Evolutionary conservation across 2,113 vertebrate genomes (phyloP), one percentile per base, ranked within the genome.

Genomic region (Passer domesticus): DNA sequence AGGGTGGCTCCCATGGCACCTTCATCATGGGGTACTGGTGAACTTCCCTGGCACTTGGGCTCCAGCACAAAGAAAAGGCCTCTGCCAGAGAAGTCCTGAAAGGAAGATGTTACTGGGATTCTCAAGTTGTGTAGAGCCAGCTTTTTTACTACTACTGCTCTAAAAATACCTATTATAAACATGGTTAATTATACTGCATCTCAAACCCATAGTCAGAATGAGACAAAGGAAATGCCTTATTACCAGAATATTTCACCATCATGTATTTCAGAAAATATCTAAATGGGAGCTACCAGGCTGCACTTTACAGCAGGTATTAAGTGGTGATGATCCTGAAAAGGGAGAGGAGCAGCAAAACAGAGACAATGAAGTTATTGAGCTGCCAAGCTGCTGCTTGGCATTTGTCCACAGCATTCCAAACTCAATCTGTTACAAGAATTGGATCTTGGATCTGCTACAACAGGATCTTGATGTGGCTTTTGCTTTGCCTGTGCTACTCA

Each of bases 21-120:
- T 35, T 11, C 30, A 1, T 0, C 13, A n/a, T 1, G 27, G 39
- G 55, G 9, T 21, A 14, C 16, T 56, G 9, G 5, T 0, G 5
- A 77, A 39, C 76, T 66, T 33, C 31, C 3, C 39, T 4, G 8
- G 50, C n/a, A n/a, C n/a, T n/a, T n/a, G n/a, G n/a, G n/a, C 55
- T 91, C 39, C 74, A 90, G 64, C 56, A 52, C 33, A 30, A 25
- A 41, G 16, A 60, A 58, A 72, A 75, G 4, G 10, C 4, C 47
- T 55, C 73, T 72, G 31, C 20, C 70, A 63, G n/a, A 55, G 19
- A 11, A 60, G 31, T 10, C 1, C 1, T 10, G 5, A 37, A 15
- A 43, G 31, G 22, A 58, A 41, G 11, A 3, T 23, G 14, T 8
- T 69, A 37, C 11, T 20, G 55, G 11, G 20, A 27, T 10, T 27